Evolutionary conservation across 2,113 vertebrate genomes (phyloP).

Genomic region (Tricholaema leucomelas): DNA sequence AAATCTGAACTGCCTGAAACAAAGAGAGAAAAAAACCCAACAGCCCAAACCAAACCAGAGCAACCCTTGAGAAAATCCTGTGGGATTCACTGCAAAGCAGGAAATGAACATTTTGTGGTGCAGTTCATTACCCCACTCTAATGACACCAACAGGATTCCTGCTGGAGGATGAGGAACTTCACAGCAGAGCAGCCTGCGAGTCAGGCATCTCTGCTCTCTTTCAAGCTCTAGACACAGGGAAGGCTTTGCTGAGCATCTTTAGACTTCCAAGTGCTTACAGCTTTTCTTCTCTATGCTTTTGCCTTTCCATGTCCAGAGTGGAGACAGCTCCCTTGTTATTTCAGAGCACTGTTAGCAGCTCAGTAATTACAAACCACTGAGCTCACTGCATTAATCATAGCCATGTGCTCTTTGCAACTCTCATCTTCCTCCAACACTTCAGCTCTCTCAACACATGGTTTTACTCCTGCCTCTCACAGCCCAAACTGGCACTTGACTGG

Average conservation of each 20-base stretch:
- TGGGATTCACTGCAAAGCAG: background rate
- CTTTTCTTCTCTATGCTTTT: background rate
- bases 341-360: background rate
- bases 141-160: background rate
- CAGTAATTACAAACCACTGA: background rate
- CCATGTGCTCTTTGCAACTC: background rate
- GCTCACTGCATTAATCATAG: background rate
- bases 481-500: fast-evolving
- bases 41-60: too few relatives aligned
- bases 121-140: background rate
- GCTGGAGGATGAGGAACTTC: background rate
- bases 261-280: background rate
- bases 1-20: background rate
- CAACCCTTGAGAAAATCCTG: background rate
- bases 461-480: background rate
- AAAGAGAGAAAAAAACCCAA: background rate
- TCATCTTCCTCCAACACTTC: background rate
- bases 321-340: background rate
- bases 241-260: background rate
- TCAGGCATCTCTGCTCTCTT: background rate
- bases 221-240: background rate
- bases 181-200: background rate
- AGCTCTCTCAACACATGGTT: background rate
- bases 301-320: background rate
- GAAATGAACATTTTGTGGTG: background rate